phyloP scores from a whole-genome alignment of 2,888 invertebrate genomes.

The Dicyrtomina minuta region DNA sequence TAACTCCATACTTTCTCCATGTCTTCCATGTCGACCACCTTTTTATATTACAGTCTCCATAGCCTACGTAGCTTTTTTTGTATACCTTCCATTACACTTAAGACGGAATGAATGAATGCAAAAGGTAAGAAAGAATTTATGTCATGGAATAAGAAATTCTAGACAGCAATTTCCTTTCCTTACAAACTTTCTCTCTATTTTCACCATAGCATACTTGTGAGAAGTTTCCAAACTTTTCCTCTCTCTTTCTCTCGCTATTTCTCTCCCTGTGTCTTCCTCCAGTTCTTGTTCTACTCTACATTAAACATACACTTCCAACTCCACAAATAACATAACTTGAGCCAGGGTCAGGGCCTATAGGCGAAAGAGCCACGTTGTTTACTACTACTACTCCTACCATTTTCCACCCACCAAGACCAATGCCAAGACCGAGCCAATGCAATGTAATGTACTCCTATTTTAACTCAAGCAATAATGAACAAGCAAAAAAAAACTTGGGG shows the following conservation, averaged over 20 bases:
- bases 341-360: too few species aligned
- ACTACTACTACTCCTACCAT: background rate
- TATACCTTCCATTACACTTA: too few species aligned
- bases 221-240: slow-evolving; percentile 3
- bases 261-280: background rate
- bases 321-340: background rate
- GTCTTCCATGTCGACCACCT: too few species aligned
- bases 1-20: too few species aligned
- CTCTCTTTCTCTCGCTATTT: background rate
- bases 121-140: slow-evolving; percentile 4
- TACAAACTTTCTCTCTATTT: background rate
- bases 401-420: too few species aligned
- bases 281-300: background rate
- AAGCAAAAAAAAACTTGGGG: too few species aligned
- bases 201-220: too few species aligned
- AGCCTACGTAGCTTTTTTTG: too few species aligned
- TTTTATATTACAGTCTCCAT: too few species aligned
- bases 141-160: slow-evolving; percentile 16
- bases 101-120: background rate
- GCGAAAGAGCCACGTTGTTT: background rate
- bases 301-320: background rate
- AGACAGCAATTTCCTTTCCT: slow-evolving; percentile 19
- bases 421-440: too few species aligned
- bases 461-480: too few species aligned
- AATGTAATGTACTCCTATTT: too few species aligned